These are phyloP conservation scores for Acinonyx jubatus DNA, from an alignment of 2,113 vertebrate genomes.

Conservation along the genomic window DNA sequence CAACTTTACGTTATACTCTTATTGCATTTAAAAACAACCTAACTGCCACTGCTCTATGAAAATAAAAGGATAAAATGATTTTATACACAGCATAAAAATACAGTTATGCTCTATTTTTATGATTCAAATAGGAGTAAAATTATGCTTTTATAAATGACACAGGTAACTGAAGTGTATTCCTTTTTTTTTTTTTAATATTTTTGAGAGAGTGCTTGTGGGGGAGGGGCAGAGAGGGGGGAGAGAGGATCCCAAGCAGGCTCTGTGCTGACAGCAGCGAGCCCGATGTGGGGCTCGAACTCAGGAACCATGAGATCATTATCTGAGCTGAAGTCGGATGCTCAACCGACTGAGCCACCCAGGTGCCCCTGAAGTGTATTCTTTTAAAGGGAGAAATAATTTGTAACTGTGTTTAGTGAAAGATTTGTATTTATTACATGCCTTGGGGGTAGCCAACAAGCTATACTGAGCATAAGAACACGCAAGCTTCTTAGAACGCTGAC, in stretches of 20 bases:
- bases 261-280: too few relatives aligned
- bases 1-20: background rate
- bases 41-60: background rate
- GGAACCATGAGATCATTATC: too few relatives aligned
- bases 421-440: background rate
- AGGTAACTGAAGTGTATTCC: background rate
- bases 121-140: background rate
- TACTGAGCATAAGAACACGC: background rate
- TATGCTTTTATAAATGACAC: background rate
- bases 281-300: too few relatives aligned
- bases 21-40: background rate
- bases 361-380: background rate
- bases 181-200: background rate
- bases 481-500: background rate
- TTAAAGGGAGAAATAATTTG: background rate
- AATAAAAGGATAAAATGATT: conserved; percentile 17
- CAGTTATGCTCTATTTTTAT: background rate
- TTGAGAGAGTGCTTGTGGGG: too few relatives aligned
- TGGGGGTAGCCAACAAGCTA: background rate
- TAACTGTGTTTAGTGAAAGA: background rate
- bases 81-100: background rate
- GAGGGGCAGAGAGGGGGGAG: too few relatives aligned
- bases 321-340: too few relatives aligned
- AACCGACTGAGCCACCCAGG: too few relatives aligned
- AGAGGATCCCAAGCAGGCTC: too few relatives aligned